These are phyloP conservation scores for Arbacia lixula DNA, from an alignment of 53 echinoderm and acorn worm species.

Conservation along the genomic window DNA sequence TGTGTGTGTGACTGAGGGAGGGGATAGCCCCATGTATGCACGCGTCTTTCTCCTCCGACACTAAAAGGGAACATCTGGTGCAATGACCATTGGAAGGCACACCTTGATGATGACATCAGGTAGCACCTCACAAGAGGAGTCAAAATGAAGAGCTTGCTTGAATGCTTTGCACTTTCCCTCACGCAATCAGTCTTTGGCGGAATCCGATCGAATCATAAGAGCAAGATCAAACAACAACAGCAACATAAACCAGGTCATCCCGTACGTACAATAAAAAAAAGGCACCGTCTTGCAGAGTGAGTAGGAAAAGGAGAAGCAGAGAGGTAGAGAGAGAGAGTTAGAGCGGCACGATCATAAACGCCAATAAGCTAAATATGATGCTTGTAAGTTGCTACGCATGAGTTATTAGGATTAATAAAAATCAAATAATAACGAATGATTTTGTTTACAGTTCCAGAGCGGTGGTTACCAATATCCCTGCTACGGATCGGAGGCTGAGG, in stretches of 20 bases:
- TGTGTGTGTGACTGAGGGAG: too few relatives aligned
- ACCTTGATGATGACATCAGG: too few relatives aligned
- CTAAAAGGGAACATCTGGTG: too few relatives aligned
- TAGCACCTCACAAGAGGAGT: too few relatives aligned
- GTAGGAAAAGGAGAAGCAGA: background rate
- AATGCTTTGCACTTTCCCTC: too few relatives aligned
- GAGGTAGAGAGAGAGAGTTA: background rate
- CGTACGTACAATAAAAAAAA: background rate
- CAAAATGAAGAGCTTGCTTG: too few relatives aligned
- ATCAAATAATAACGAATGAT: slow-evolving; percentile 53
- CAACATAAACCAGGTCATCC: slow-evolving; percentile 21
- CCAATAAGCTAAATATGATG: slow-evolving; percentile 12
- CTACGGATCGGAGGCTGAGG: background rate
- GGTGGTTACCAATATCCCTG: slow-evolving; percentile 27
- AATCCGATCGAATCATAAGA: slow-evolving; percentile 10
- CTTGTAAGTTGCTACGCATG: slow-evolving; percentile 38
- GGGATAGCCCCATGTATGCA: too few relatives aligned
- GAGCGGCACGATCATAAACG: slow-evolving; percentile 2
- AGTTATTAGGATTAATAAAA: slow-evolving; percentile 53
- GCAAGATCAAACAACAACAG: background rate
- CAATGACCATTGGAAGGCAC: too few relatives aligned
- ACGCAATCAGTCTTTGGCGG: slow-evolving; percentile 10
- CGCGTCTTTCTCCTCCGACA: too few relatives aligned
- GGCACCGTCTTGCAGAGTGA: background rate
- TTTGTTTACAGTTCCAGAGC: slow-evolving; percentile 53